A percentile compares a stretch with the other conserved stretches of the same genome.
Conservation (phyloP, 2,113 vertebrate species). For the Ranitomeya imitator region DNA sequence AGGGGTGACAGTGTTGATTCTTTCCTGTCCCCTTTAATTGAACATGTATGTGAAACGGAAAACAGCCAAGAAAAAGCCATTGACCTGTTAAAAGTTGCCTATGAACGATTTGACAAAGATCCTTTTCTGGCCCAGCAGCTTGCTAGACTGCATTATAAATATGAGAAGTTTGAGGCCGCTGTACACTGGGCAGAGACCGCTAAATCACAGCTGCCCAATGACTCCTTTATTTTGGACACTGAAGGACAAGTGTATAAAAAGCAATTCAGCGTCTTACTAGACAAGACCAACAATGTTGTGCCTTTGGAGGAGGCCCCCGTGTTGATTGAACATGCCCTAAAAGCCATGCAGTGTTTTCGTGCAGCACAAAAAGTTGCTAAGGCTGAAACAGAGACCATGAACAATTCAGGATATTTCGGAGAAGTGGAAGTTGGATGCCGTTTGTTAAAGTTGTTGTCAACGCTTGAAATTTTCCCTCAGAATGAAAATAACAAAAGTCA, state of each 20-base stretch:
- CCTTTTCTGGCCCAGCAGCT: slow-evolving; percentile 80
- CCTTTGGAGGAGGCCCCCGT: slow-evolving; percentile 56
- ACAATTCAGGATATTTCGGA: slow-evolving; percentile 71
- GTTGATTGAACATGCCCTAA: slow-evolving; percentile 72
- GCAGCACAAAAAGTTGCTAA: slow-evolving; percentile 71
- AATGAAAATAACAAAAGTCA: slow-evolving; percentile 4
- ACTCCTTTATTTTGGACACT: slow-evolving; percentile 82
- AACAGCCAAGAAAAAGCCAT: slow-evolving; percentile 71
- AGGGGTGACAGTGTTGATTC: slow-evolving; percentile 75
- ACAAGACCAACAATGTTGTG: slow-evolving; percentile 61
- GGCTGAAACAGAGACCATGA: slow-evolving; percentile 68
- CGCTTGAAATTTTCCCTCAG: slow-evolving; percentile 67
- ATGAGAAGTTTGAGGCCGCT: slow-evolving; percentile 77
- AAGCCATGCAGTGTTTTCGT: slow-evolving; percentile 79
- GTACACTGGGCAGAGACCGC: slow-evolving; percentile 74
- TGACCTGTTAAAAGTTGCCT: slow-evolving; percentile 70
- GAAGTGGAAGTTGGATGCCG: slow-evolving; percentile 78
- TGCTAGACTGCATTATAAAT: slow-evolving; percentile 76
- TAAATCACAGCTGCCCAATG: slow-evolving; percentile 67
- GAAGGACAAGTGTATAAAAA: slow-evolving; percentile 81
- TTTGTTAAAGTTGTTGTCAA: slow-evolving; percentile 73
- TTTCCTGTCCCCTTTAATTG: slow-evolving; percentile 79
- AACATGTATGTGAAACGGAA: slow-evolving; percentile 68
- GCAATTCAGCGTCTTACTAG: slow-evolving; percentile 73
- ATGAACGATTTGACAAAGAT: slow-evolving; percentile 72